A percentile compares a stretch with the other conserved stretches of the same genome.
phyloP scores from a whole-genome alignment of 2,797 vertebrate species.

The Stomatorhinus walkeri region DNA sequence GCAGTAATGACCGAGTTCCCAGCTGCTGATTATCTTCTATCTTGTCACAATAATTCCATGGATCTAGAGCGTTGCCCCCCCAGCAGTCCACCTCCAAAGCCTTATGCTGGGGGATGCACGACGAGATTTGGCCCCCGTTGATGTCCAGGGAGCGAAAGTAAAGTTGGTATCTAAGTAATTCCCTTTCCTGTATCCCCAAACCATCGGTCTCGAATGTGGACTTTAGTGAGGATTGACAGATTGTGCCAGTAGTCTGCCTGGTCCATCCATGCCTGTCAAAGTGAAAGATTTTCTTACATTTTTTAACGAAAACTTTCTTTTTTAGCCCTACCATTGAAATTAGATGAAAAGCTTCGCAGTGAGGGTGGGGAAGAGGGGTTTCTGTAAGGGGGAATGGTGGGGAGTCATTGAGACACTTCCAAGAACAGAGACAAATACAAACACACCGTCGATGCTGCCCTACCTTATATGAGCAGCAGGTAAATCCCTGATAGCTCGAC shows the following conservation, averaged over 20 bases:
- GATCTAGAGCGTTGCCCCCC: slow-evolving; percentile 24
- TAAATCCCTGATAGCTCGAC: neutral
- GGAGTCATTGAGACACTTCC: neutral
- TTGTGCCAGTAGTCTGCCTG: neutral
- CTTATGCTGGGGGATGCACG: neutral
- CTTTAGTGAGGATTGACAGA: neutral
- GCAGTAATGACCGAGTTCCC: slow-evolving; percentile 39
- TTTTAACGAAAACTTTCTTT: neutral
- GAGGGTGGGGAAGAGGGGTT: neutral
- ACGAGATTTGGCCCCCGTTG: neutral
- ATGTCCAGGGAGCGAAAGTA: neutral
- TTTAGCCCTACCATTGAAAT: neutral
- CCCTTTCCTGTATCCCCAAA: neutral
- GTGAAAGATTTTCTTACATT: neutral
- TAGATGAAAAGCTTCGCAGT: neutral
- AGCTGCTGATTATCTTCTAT: slow-evolving; percentile 42
- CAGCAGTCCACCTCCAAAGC: neutral
- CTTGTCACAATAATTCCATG: slow-evolving; percentile 45
- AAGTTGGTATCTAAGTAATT: neutral
- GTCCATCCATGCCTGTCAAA: neutral
- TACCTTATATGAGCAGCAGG: neutral
- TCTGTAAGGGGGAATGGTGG: neutral
- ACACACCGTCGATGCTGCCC: neutral
- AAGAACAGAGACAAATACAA: neutral
- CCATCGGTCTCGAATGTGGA: neutral